A percentile compares a stretch with the other conserved stretches of the same genome.
These are phyloP conservation scores for Pitta sordida DNA, from an alignment of 2,113 vertebrate genomes.

Conservation along the genomic window DNA sequence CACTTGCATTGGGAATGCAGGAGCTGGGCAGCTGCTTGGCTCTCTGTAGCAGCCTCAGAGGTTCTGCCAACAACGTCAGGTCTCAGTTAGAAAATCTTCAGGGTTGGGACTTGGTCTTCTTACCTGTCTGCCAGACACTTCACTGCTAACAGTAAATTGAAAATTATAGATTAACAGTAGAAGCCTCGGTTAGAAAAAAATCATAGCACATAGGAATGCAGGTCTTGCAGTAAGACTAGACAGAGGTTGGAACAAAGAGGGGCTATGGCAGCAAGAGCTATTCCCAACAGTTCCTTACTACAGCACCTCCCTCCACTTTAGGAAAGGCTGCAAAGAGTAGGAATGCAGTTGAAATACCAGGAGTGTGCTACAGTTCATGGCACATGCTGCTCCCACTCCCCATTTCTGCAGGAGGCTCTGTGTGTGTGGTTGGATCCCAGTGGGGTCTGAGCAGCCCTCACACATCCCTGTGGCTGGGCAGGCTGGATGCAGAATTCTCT, in stretches of 20 bases:
- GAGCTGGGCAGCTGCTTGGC: not conserved
- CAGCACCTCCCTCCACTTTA: not conserved
- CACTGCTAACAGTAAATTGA: not conserved
- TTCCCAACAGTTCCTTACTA: not conserved
- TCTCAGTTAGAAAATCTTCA: not conserved
- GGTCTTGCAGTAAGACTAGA: not conserved
- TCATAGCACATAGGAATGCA: fast-evolving
- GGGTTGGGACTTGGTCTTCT: not conserved
- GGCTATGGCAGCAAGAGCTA: not conserved
- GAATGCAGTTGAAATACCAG: not conserved
- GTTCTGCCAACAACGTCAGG: not conserved
- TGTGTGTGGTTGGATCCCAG: fast-evolving
- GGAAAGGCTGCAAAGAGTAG: not conserved
- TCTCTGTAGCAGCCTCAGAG: not conserved
- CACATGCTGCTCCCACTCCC: not conserved
- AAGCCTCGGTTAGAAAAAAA: not conserved
- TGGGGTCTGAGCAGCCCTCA: not conserved
- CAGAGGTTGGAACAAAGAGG: not conserved
- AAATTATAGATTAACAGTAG: not conserved
- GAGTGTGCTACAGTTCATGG: not conserved
- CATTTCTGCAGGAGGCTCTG: not conserved
- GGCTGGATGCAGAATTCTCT: not conserved
- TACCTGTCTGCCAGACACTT: not conserved
- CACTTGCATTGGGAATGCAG: not conserved
- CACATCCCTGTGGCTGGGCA: not conserved